phyloP scores from a whole-genome alignment of 2,888 invertebrate species.

The Busseola fusca region DNA sequence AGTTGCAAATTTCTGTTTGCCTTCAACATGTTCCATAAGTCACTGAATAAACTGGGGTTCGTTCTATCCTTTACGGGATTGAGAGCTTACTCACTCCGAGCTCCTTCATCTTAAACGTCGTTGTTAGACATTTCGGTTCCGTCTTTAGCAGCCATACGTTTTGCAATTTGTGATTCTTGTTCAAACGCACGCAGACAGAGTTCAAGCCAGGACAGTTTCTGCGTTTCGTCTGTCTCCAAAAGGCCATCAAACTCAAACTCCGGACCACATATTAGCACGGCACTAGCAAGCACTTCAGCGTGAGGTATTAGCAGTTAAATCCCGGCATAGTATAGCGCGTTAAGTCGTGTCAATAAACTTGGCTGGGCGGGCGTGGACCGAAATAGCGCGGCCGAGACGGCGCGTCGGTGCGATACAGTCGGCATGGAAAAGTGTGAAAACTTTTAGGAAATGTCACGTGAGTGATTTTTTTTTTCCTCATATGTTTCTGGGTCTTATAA shows the following conservation, averaged over 20 bases:
- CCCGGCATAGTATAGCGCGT: slow-evolving; percentile 71
- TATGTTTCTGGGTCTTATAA: slow-evolving; percentile 12
- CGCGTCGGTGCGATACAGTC: slow-evolving; percentile 75
- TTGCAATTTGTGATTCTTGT: slow-evolving; percentile 31
- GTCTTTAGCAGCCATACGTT: slow-evolving; percentile 17
- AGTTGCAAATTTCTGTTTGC: no score
- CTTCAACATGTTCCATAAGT: not conserved
- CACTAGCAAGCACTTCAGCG: slow-evolving; percentile 61
- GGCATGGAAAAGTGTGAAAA: slow-evolving; percentile 64
- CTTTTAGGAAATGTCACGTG: slow-evolving; percentile 51
- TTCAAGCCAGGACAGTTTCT: slow-evolving; percentile 20
- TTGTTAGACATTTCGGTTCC: slow-evolving; percentile 45
- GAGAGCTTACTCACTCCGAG: slow-evolving; percentile 12
- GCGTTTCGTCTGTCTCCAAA: slow-evolving; percentile 46
- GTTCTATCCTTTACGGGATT: not conserved
- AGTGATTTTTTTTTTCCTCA: slow-evolving; percentile 13
- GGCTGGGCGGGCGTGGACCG: slow-evolving; percentile 84
- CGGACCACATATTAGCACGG: slow-evolving; percentile 54
- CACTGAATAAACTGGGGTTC: not conserved
- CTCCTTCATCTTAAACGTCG: not conserved
- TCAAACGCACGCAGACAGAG: slow-evolving; percentile 9
- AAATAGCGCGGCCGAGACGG: slow-evolving; percentile 84
- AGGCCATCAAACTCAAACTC: slow-evolving; percentile 44
- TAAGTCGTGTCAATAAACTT: slow-evolving; percentile 86
- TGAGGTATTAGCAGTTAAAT: slow-evolving; percentile 73